Base-by-base conservation (phyloP, 2,113 vertebrate species). In the Paracanthobrama guichenoti region DNA sequence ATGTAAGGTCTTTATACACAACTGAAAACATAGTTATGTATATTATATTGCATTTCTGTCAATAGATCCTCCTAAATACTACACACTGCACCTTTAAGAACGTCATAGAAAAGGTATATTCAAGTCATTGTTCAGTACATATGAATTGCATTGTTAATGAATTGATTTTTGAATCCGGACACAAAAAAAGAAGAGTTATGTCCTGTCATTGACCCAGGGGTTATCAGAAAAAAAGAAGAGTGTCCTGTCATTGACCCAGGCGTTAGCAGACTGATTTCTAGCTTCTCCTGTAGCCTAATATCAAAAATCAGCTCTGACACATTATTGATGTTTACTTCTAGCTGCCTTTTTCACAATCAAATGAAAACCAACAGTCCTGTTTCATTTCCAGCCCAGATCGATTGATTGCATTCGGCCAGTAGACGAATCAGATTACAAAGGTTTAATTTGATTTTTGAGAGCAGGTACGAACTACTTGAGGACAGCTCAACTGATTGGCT, bases 331-430 rank as follows among this genome's bases (percentile, higher is more conserved):
- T 39, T 55, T 9, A 71, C 48, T 53, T 31, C 62, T 71, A 44
- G 74, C 55, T 46, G 31, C 55, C 76, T 72, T 82, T 73, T 59
- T 74, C 75, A 44, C 57, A 77, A 87, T 79, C 80, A 66, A 86
- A 88, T 88, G 67, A 84, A 84, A 88, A 42, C 84, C 81, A 81
- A 81, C 84, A 81, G 87, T 46, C 67, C 84, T 83, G 82, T 80
- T 83, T 83, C 86, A 85, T 84, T 86, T 88, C 83, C 79, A 84
- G 39, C 77, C 42, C 64, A 85, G 85, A 81, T 88, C 80, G 73
- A 88, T 88, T 86, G 84, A 90, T 88, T 90, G 73, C 82, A 76
- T 90, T 86, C 82, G 53, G 79, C 64, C 59, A 42, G 72, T 64
- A 74, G 81, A 79, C 67, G 42, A 76, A 89, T 89, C 80, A 72